Conservation (phyloP, 2,113 vertebrate genomes). For the Solea solea region DNA sequence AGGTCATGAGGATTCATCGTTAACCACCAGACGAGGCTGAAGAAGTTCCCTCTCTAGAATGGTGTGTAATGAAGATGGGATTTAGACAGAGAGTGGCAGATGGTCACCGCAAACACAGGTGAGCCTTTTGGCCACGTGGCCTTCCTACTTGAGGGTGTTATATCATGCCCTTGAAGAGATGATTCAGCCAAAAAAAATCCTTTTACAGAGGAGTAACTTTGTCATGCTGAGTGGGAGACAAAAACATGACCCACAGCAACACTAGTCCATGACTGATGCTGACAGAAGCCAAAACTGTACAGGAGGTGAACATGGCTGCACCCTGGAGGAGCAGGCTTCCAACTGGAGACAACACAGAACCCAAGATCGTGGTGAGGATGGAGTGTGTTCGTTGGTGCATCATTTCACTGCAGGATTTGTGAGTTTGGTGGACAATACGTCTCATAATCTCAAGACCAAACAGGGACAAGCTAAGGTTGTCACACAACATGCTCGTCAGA, state of each 20-base stretch:
- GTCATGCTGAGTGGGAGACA: constrained; percentile 4
- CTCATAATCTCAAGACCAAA: too few species aligned
- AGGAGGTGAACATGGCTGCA: too few species aligned
- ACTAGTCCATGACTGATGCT: constrained; percentile 30
- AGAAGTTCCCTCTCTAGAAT: constrained; percentile 1
- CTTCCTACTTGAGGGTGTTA: constrained; percentile 42
- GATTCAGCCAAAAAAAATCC: constrained; percentile 57
- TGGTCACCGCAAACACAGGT: constrained; percentile 55
- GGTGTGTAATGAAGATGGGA: constrained; percentile 24
- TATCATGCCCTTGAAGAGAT: constrained; percentile 53
- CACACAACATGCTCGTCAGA: background rate
- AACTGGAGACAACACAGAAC: too few species aligned
- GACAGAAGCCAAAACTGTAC: constrained; percentile 3
- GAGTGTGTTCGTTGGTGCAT: too few species aligned
- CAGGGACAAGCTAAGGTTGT: too few species aligned
- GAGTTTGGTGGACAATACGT: too few species aligned
- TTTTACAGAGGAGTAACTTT: constrained; percentile 46
- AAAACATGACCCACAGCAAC: constrained; percentile 18
- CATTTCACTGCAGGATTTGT: background rate
- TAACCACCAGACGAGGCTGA: constrained; percentile 10
- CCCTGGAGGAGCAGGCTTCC: too few species aligned
- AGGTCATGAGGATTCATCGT: constrained; percentile 9
- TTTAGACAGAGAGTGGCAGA: constrained; percentile 25
- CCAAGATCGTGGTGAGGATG: too few species aligned
- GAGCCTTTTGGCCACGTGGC: constrained; percentile 46